Percentiles rank a stretch among this genome's conserved stretches.
These are phyloP conservation scores for Hoplostethus atlanticus DNA, from an alignment of 2,797 vertebrate genomes.

Conservation along the genomic window DNA sequence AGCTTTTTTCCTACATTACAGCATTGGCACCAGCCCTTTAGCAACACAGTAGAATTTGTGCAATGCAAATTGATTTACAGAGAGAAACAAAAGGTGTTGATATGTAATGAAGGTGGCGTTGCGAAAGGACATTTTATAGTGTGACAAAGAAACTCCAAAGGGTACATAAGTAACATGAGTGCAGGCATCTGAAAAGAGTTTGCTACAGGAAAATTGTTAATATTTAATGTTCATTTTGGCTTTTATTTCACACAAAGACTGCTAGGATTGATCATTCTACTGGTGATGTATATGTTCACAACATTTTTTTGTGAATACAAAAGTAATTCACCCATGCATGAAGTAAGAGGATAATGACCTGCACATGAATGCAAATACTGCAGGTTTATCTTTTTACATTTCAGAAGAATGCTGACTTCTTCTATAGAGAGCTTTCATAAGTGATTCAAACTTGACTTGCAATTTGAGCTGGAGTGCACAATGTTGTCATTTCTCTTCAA, in stretches of 20 bases:
- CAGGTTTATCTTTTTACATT: conserved; percentile 33
- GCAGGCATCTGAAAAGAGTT: neutral
- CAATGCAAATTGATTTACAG: conserved; percentile 41
- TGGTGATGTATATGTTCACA: neutral
- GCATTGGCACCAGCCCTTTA: conserved; percentile 39
- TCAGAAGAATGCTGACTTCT: conserved; percentile 35
- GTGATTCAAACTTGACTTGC: conserved; percentile 43
- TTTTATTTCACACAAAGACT: conserved; percentile 7
- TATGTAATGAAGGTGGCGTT: conserved; percentile 53
- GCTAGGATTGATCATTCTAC: conserved; percentile 3
- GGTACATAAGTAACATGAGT: conserved; percentile 40
- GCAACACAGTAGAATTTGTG: conserved; percentile 37
- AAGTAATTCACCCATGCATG: neutral
- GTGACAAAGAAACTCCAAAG: conserved; percentile 37
- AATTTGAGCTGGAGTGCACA: conserved; percentile 44
- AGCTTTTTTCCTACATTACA: conserved; percentile 58
- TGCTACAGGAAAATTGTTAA: neutral
- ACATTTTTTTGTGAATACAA: neutral
- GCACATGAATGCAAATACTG: conserved; percentile 30
- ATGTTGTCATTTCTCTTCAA: conserved; percentile 35
- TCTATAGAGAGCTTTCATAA: conserved; percentile 41
- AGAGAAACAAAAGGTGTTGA: conserved; percentile 62
- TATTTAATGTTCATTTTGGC: neutral
- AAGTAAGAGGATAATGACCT: neutral
- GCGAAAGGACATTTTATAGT: conserved; percentile 31